These are phyloP conservation scores for Drosophila sordidapex DNA, from an alignment of 2,888 invertebrate species.

Conservation along the genomic window DNA sequence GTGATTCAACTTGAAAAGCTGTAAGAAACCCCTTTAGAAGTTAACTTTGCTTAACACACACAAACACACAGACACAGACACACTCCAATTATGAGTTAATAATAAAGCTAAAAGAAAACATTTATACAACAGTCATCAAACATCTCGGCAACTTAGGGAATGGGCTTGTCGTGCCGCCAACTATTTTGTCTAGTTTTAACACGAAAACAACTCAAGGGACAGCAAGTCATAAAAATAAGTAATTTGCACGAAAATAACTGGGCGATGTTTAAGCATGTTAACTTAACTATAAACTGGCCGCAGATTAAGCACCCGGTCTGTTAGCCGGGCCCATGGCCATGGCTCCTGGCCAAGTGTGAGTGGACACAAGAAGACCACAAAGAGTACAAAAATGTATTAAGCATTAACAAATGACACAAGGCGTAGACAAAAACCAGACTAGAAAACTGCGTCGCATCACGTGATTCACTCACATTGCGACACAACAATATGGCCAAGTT, in stretches of 20 bases:
- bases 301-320: not conserved
- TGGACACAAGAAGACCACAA: slow-evolving; percentile 28
- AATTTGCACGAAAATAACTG: slow-evolving; percentile 67
- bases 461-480: slow-evolving; percentile 72
- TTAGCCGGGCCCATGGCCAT: slow-evolving; percentile 38
- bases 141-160: slow-evolving; percentile 3
- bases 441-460: slow-evolving; percentile 53
- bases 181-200: slow-evolving; percentile 64
- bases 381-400: slow-evolving; percentile 57
- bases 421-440: slow-evolving; percentile 45
- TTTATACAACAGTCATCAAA: slow-evolving; percentile 6
- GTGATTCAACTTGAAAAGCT: slow-evolving; percentile 38
- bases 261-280: slow-evolving; percentile 47
- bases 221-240: slow-evolving; percentile 58
- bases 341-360: slow-evolving; percentile 22
- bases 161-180: slow-evolving; percentile 49
- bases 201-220: slow-evolving; percentile 35
- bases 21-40: not conserved
- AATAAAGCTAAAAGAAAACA: slow-evolving; percentile 30
- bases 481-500: slow-evolving; percentile 42
- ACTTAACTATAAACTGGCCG: slow-evolving; percentile 14
- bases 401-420: slow-evolving; percentile 68
- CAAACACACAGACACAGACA: not conserved
- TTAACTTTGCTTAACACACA: not conserved
- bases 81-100: slow-evolving; percentile 11